These are phyloP conservation scores for Agrotis segetum DNA, from an alignment of 2,888 invertebrate species.

Conservation along the genomic window DNA sequence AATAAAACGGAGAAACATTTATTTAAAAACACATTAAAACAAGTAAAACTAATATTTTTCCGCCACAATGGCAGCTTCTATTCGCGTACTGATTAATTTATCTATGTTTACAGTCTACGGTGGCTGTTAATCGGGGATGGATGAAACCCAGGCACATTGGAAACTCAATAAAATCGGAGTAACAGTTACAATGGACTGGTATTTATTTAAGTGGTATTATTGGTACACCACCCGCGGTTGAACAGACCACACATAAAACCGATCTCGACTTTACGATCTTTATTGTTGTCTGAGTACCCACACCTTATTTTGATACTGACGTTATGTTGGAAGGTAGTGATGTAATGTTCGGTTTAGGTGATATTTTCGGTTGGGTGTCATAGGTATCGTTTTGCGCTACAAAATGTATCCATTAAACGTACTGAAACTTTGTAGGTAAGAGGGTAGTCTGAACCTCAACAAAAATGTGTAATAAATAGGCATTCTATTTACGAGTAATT, in stretches of 20 bases:
- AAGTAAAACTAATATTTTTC: conserved; percentile 67
- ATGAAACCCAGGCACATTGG: conserved; percentile 84
- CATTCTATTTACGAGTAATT: too few species aligned
- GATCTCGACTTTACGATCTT: conserved; percentile 67
- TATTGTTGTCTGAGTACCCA: conserved; percentile 61
- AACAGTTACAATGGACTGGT: conserved; percentile 77
- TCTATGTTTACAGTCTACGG: conserved; percentile 85
- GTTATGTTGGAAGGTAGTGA: conserved; percentile 29
- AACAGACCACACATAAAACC: conserved; percentile 84
- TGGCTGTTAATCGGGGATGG: conserved; percentile 80
- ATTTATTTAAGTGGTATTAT: conserved; percentile 88
- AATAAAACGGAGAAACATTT: conserved; percentile 51
- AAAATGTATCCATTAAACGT: too few species aligned
- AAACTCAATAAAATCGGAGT: conserved; percentile 85
- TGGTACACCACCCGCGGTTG: conserved; percentile 74
- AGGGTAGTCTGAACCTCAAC: background rate
- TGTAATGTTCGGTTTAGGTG: conserved; percentile 8
- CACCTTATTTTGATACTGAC: conserved; percentile 51
- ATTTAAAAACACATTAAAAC: conserved; percentile 52
- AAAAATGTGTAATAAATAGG: background rate
- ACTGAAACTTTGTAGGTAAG: background rate
- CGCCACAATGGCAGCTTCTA: conserved; percentile 64
- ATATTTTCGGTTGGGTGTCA: background rate
- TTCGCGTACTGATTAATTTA: conserved; percentile 86
- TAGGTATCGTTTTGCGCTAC: too few species aligned